These are phyloP conservation scores for Ceyx margarethae DNA, from an alignment of 2,113 vertebrate species.

Conservation along the genomic window DNA sequence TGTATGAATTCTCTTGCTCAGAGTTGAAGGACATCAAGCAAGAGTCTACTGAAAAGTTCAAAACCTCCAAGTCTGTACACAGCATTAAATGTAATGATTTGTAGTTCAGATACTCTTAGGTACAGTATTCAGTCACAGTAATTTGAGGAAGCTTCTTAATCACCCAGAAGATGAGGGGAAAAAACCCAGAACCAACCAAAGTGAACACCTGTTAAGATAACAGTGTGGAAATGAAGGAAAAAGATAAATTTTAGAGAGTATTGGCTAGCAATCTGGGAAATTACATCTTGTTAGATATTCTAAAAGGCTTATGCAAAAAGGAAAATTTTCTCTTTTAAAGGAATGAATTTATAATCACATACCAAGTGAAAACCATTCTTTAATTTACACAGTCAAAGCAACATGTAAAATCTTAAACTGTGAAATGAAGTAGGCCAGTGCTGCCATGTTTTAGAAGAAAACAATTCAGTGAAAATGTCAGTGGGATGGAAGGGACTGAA, in stretches of 20 bases:
- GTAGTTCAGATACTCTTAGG: background rate
- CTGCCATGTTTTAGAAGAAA: background rate
- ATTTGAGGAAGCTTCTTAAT: background rate
- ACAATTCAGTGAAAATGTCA: background rate
- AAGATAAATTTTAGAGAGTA: background rate
- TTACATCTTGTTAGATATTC: background rate
- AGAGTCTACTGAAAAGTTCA: background rate
- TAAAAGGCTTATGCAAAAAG: background rate
- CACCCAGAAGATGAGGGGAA: background rate
- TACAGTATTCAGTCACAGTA: background rate
- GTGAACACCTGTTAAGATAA: background rate
- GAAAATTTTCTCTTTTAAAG: background rate
- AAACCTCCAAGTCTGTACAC: background rate
- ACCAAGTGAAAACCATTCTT: background rate
- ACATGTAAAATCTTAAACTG: background rate
- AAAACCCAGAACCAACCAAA: background rate
- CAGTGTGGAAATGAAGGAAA: background rate
- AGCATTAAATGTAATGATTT: background rate
- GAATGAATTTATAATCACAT: background rate
- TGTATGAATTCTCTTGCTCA: background rate
- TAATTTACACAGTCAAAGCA: background rate
- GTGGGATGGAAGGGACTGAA: background rate
- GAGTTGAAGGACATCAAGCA: background rate
- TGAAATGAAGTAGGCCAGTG: background rate
- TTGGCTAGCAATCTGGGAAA: background rate